A percentile compares a stretch with the other conserved stretches of the same genome.
Conservation (phyloP, 2,113 vertebrate genomes). For the Pluvialis apricaria region DNA sequence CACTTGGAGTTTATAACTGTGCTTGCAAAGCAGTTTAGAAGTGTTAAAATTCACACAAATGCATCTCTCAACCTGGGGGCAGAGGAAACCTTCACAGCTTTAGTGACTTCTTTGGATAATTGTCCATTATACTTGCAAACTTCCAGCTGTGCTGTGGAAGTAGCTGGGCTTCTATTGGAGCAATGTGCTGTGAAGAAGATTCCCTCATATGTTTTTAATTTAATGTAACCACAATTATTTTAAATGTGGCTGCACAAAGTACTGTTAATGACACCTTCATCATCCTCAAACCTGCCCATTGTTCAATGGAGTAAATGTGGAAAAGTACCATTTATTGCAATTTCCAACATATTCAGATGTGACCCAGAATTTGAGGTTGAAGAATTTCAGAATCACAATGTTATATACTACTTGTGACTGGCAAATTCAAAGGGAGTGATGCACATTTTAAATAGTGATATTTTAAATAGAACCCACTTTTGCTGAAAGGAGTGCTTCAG, state of each 20-base stretch:
- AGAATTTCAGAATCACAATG: not conserved
- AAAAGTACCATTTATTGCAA: not conserved
- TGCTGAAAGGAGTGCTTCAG: not conserved
- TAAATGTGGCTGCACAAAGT: not conserved
- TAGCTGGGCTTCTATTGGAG: not conserved
- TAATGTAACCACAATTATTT: not conserved
- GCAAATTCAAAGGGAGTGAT: not conserved
- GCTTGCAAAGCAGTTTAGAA: not conserved
- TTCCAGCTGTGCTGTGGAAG: not conserved
- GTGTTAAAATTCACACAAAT: not conserved
- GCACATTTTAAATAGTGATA: too few species aligned
- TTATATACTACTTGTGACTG: not conserved
- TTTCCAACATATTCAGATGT: not conserved
- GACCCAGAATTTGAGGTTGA: not conserved
- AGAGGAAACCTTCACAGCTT: not conserved
- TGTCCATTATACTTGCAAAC: not conserved
- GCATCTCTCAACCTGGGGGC: rapidly evolving
- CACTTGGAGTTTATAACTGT: not conserved
- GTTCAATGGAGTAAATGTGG: not conserved
- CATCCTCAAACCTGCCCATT: not conserved
- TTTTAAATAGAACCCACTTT: not conserved
- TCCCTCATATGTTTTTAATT: not conserved
- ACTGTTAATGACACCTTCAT: not conserved
- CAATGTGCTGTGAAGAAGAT: not conserved
- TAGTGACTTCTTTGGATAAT: not conserved